These are phyloP conservation scores for Micropoecilia bifurca DNA, from an alignment of 2,797 vertebrate genomes.

Conservation along the genomic window DNA sequence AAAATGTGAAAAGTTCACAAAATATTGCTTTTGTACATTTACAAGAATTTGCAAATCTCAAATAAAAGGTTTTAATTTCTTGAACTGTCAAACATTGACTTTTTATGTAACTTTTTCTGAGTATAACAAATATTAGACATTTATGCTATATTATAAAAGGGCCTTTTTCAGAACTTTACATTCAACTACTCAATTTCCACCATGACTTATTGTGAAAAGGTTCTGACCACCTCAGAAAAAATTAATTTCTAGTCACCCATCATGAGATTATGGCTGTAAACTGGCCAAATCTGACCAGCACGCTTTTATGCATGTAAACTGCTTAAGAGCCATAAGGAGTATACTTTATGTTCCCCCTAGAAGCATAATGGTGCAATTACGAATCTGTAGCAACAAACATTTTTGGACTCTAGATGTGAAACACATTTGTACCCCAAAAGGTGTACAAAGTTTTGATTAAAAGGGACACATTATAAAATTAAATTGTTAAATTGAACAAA, in stretches of 20 bases:
- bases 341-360: no score
- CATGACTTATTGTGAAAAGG: no score
- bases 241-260: not conserved
- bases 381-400: no score
- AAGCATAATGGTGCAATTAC: no score
- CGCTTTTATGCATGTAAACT: not conserved
- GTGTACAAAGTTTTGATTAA: no score
- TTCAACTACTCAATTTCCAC: not conserved
- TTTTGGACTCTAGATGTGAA: no score
- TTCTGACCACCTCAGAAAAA: not conserved
- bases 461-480: no score
- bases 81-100: not conserved
- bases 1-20: not conserved
- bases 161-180: not conserved
- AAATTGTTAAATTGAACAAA: not conserved
- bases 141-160: not conserved
- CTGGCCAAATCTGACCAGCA: not conserved
- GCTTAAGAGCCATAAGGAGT: no score
- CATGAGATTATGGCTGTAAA: not conserved
- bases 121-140: not conserved
- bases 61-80: not conserved
- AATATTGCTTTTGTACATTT: not conserved
- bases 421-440: no score
- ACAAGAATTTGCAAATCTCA: not conserved
- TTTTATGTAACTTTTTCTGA: not conserved